Evolutionary conservation across 1,140 invertebrate genomes (phyloP), one percentile per base, ranked within the genome.

Genomic region (Sitophilus oryzae): DNA sequence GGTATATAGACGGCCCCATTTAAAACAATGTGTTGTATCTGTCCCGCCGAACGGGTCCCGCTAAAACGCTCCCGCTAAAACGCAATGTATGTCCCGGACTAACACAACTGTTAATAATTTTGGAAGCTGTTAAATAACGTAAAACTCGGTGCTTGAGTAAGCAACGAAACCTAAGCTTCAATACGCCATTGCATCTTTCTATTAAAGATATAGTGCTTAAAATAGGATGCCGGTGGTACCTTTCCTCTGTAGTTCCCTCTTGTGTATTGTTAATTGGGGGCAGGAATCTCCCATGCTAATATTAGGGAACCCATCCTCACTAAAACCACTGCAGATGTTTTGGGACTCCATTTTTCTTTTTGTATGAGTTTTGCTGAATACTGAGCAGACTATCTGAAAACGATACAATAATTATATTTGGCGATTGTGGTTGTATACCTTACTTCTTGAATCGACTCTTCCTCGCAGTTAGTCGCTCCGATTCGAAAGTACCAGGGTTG

Each of bases 161-260:
- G 36, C 65, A 67, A 3, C 62, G 41, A 58, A 64, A 69, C 34
- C 63, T 37, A 37, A 52, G 65, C 56, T 72, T 73, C 20, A 73
- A 56, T 14, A 66, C 21, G 1, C 66, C 66, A 65, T 70, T 73
- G 15, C 64, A 69, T 30, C 69, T 64, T 65, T 73, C 71, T 34
- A 72, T 70, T 0, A 60, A 35, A 14, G 56, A 62, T 48, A 70
- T 59, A 8, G 65, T 56, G 38, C n/a, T n/a, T n/a, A n/a, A 48
- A 1, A 35, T 61, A 52, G 66, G 65, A 11, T 18, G 46, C 4
- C 48, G 4, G 57, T 70, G 71, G 44, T 62, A 74, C 5, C 41
- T 34, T 1, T 25, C 45, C 56, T 71, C 62, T 30, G 62, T 54
- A 9, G 65, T 49, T 35, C 57, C 49, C 4, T 25, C 38, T 22